phyloP scores from a whole-genome alignment of 2,888 invertebrate species.

The Hecatera dysodea region DNA sequence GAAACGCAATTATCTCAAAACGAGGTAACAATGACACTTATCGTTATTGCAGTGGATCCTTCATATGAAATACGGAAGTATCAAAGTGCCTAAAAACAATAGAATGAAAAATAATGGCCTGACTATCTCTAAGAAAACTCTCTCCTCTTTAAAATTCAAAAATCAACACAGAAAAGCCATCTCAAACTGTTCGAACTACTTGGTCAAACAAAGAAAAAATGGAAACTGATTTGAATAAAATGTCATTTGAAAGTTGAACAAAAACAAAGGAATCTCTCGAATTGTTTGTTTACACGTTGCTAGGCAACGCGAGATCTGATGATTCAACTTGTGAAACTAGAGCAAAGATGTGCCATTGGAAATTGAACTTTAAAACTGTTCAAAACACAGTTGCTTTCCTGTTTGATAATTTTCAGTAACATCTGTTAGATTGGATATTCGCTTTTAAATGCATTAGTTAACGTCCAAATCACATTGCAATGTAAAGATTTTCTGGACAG shows the following conservation, averaged over 20 bases:
- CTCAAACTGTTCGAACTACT: neutral
- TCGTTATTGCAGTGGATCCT: too few species aligned
- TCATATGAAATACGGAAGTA: neutral
- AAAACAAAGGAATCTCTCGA: slow-evolving; percentile 19
- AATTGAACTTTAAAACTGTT: neutral
- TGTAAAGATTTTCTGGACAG: neutral
- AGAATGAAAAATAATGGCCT: neutral
- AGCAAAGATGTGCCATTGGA: slow-evolving; percentile 13
- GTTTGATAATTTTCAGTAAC: neutral
- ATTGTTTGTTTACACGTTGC: slow-evolving; percentile 58
- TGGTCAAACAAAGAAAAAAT: slow-evolving; percentile 31
- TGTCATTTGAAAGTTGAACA: slow-evolving; percentile 32
- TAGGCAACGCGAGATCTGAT: slow-evolving; percentile 52
- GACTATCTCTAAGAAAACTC: neutral
- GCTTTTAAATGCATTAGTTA: accelerated
- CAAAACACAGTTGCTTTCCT: neutral
- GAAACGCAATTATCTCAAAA: too few species aligned
- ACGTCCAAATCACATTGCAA: neutral
- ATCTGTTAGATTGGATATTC: neutral
- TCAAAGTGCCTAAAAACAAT: neutral
- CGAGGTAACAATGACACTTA: too few species aligned
- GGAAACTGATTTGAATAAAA: slow-evolving; percentile 27
- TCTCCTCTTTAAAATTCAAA: slow-evolving; percentile 13
- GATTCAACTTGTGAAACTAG: slow-evolving; percentile 45
- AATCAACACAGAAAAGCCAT: neutral